Percentiles rank a stretch among this genome's conserved stretches.
Conservation (phyloP, 2,888 invertebrate species). For the Cephus runcator region DNA sequence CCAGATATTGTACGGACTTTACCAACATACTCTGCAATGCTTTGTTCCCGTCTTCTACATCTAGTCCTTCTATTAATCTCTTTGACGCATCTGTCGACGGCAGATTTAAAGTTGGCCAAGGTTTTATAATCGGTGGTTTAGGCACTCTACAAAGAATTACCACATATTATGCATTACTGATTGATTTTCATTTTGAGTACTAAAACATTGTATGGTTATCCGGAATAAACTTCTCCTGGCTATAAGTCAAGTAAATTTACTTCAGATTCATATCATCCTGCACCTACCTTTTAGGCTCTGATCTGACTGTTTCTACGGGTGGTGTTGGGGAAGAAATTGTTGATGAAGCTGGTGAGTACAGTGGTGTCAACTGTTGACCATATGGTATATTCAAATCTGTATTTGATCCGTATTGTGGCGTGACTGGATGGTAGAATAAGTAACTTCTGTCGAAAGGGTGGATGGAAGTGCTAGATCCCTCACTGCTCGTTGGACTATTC, state of each 20-base stretch:
- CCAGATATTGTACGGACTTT: slow-evolving; percentile 36
- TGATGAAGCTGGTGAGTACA: background rate
- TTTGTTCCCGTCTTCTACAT: slow-evolving; percentile 43
- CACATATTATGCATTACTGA: too few relatives aligned
- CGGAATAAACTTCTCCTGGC: too few relatives aligned
- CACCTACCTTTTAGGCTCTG: background rate
- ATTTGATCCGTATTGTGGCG: background rate
- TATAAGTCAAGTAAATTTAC: too few relatives aligned
- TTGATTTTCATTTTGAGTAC: too few relatives aligned
- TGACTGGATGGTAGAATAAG: background rate
- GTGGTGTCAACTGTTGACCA: background rate
- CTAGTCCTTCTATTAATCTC: slow-evolving; percentile 43
- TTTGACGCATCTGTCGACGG: slow-evolving; percentile 43
- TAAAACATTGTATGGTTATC: too few relatives aligned
- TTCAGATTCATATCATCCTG: background rate
- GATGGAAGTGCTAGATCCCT: background rate
- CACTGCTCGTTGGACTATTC: background rate
- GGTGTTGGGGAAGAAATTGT: background rate
- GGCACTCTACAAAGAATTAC: background rate
- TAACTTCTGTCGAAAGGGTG: background rate
- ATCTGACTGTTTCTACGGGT: background rate
- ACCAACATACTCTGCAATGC: slow-evolving; percentile 51
- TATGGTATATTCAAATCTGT: background rate
- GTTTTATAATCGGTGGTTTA: slow-evolving; percentile 26
- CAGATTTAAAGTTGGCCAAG: slow-evolving; percentile 50